phyloP scores from a whole-genome alignment of 2,888 invertebrate genomes.

The Dicroscelio sp. region DNA sequence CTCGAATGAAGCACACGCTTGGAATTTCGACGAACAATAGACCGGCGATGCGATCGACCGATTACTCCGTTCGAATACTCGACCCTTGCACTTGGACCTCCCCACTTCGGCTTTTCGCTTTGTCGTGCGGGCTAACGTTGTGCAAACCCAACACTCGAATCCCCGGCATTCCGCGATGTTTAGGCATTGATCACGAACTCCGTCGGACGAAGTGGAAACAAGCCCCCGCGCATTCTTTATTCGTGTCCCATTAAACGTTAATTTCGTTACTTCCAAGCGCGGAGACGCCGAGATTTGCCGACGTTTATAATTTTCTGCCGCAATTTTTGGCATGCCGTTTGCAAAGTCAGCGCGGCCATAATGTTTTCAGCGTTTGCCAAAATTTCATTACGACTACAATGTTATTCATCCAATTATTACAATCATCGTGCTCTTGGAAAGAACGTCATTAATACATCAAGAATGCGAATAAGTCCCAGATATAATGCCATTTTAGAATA shows the following conservation, averaged over 20 bases:
- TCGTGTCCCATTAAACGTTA: constrained; percentile 42
- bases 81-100: constrained; percentile 77
- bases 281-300: neutral
- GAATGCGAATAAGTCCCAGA: constrained; percentile 23
- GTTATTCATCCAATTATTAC: constrained; percentile 64
- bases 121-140: constrained; percentile 66
- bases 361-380: constrained; percentile 52
- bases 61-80: constrained; percentile 79
- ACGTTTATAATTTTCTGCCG: neutral
- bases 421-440: constrained; percentile 60
- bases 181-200: constrained; percentile 71
- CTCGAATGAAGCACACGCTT: constrained; percentile 68
- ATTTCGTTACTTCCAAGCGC: neutral
- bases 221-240: constrained; percentile 57
- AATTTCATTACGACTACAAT: constrained; percentile 37
- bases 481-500: constrained; percentile 23
- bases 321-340: constrained; percentile 41
- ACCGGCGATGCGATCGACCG: constrained; percentile 76
- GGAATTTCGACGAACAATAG: constrained; percentile 70
- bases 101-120: constrained; percentile 62
- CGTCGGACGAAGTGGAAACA: constrained; percentile 22
- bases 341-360: constrained; percentile 22
- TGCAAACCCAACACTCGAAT: constrained; percentile 67
- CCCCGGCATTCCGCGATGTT: constrained; percentile 67
- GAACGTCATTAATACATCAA: constrained; percentile 70